phyloP scores from a whole-genome alignment of 1,140 invertebrate species.

The Eciton burchellii region DNA sequence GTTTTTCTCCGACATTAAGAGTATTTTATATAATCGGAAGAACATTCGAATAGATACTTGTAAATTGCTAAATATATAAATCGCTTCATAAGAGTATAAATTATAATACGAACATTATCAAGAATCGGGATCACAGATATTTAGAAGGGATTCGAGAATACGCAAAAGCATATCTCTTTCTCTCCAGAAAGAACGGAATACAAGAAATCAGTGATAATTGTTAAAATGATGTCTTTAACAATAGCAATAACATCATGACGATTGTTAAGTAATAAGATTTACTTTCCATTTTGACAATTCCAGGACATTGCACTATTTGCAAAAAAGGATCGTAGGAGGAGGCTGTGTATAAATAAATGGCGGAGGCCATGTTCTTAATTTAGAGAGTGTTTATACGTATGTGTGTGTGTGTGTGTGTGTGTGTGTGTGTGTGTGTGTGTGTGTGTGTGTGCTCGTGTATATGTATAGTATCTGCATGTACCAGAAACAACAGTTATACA shows the following conservation, averaged over 20 bases:
- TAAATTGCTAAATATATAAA: slow-evolving; percentile 18
- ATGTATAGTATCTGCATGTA: slow-evolving; percentile 66
- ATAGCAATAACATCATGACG: too few species aligned
- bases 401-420: background rate
- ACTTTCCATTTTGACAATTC: slow-evolving; percentile 36
- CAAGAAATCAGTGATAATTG: background rate
- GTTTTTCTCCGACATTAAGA: slow-evolving; percentile 5
- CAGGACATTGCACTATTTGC: slow-evolving; percentile 31
- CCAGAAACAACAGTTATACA: slow-evolving; percentile 73
- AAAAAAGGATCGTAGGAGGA: slow-evolving; percentile 42
- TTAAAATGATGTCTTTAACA: background rate
- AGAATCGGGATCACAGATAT: background rate
- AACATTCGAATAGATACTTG: background rate
- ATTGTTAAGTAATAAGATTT: background rate
- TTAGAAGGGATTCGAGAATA: slow-evolving; percentile 2
- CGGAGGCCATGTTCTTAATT: slow-evolving; percentile 37
- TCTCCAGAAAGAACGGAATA: background rate
- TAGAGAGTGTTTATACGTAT: background rate
- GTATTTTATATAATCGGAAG: slow-evolving; percentile 22
- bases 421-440: slow-evolving; percentile 33
- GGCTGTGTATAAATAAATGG: slow-evolving; percentile 63
- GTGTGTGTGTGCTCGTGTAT: slow-evolving; percentile 65
- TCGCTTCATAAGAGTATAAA: slow-evolving; percentile 22
- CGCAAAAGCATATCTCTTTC: background rate
- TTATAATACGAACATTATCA: slow-evolving; percentile 28